Percentiles rank a stretch among this genome's conserved stretches.
Evolutionary conservation across 2,888 invertebrate species (phyloP).

Genomic region (Eurytoma californica): DNA sequence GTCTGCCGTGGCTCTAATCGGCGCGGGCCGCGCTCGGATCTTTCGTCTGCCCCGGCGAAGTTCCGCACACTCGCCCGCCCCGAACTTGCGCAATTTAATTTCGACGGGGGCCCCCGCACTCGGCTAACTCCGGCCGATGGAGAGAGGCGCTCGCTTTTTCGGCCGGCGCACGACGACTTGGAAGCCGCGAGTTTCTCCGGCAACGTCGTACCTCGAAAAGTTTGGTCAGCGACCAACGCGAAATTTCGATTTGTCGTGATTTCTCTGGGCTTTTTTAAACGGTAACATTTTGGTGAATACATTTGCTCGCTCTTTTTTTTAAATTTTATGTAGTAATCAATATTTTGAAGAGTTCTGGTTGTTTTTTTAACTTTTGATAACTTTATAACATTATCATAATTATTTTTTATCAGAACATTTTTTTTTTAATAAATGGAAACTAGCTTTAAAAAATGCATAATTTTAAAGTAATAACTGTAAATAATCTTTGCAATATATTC

Average conservation of each 20-base stretch:
- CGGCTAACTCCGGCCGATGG: not conserved
- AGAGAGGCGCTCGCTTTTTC: not conserved
- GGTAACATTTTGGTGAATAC: too few relatives aligned
- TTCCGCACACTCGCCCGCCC: constrained; percentile 36
- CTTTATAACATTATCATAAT: too few relatives aligned
- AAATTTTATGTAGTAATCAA: too few relatives aligned
- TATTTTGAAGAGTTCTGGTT: too few relatives aligned
- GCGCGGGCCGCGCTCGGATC: constrained; percentile 18
- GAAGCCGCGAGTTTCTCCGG: not conserved
- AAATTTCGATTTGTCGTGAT: not conserved
- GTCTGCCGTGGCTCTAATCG: constrained; percentile 24
- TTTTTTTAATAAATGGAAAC: too few relatives aligned
- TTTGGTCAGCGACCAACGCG: not conserved
- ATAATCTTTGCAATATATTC: too few relatives aligned
- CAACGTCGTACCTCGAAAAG: not conserved
- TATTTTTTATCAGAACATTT: too few relatives aligned
- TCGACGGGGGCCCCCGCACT: not conserved
- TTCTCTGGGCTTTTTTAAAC: not conserved
- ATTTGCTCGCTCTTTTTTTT: too few relatives aligned
- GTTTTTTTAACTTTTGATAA: too few relatives aligned
- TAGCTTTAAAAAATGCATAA: too few relatives aligned
- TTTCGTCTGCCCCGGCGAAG: constrained; percentile 7
- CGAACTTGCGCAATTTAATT: constrained; percentile 53
- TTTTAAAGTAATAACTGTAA: too few relatives aligned
- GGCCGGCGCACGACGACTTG: not conserved